Percentiles rank a stretch among this genome's conserved stretches.
Conservation (phyloP, 2,888 invertebrate species). For the Caenorhabditis macrosperma region DNA sequence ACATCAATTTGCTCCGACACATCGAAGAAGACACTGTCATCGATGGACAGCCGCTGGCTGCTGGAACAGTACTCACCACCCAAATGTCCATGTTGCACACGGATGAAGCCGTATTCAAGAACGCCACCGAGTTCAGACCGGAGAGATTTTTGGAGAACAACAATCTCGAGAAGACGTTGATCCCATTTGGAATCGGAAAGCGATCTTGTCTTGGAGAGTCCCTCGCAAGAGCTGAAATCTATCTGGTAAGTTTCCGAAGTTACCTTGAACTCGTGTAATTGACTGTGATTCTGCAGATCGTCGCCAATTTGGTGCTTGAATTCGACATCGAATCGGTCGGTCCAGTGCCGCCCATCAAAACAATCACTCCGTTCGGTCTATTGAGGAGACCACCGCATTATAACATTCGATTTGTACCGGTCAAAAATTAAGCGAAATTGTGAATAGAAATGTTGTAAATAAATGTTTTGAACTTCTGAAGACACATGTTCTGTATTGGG, state of each 20-base stretch:
- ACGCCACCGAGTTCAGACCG: conserved; percentile 48
- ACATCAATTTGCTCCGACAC: conserved; percentile 46
- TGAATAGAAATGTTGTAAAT: background rate
- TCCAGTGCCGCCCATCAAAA: conserved; percentile 31
- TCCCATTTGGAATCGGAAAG: conserved; percentile 65
- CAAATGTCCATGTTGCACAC: conserved; percentile 57
- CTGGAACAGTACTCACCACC: conserved; percentile 57
- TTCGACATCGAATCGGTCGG: conserved; percentile 51
- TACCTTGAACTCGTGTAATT: no score
- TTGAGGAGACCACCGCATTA: conserved; percentile 54
- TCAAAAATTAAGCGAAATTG: background rate
- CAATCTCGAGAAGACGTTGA: conserved; percentile 44
- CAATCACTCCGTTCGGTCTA: conserved; percentile 33
- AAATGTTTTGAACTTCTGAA: no score
- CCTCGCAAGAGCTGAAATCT: conserved; percentile 61
- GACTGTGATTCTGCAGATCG: no score
- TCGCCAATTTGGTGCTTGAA: conserved; percentile 57
- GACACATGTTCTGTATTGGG: no score
- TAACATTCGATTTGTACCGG: conserved; percentile 28
- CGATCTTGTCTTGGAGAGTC: conserved; percentile 61
- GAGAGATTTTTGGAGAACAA: conserved; percentile 50
- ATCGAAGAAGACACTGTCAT: conserved; percentile 37
- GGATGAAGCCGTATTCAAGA: conserved; percentile 52
- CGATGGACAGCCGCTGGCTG: conserved; percentile 42
- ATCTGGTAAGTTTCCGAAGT: conserved; percentile 48